Conservation (phyloP, 2,888 invertebrate species). For the Cartodere bifasciata region DNA sequence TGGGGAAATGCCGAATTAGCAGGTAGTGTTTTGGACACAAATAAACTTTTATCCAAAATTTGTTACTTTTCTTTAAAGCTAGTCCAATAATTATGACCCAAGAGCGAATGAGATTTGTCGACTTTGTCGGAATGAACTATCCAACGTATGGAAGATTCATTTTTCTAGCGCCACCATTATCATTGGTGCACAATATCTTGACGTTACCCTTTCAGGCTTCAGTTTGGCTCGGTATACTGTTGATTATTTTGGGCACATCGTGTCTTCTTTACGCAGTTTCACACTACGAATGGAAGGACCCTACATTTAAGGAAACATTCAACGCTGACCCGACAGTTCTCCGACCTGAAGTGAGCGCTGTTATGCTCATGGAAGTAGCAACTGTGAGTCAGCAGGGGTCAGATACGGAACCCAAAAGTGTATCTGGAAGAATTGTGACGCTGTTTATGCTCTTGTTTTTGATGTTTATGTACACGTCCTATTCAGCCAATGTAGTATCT, state of each 20-base stretch:
- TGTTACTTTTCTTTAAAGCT: too few species aligned
- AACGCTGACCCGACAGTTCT: slow-evolving; percentile 7
- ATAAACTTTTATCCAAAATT: too few species aligned
- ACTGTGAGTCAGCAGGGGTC: slow-evolving; percentile 32
- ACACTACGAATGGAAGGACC: slow-evolving; percentile 1
- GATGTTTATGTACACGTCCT: slow-evolving; percentile 44
- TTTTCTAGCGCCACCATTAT: slow-evolving; percentile 52
- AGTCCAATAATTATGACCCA: too few species aligned
- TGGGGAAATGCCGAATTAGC: slow-evolving; percentile 44
- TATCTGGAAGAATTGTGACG: slow-evolving; percentile 29
- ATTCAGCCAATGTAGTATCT: slow-evolving; percentile 48
- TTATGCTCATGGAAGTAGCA: slow-evolving; percentile 27
- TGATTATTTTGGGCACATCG: too few species aligned
- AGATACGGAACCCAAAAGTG: slow-evolving; percentile 24
- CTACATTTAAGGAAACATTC: not conserved
- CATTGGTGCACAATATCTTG: slow-evolving; percentile 53
- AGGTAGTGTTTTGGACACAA: slow-evolving; percentile 33
- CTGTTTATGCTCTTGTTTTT: slow-evolving; percentile 19
- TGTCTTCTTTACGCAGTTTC: slow-evolving; percentile 29
- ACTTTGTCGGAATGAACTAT: slow-evolving; percentile 1
- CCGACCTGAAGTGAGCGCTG: slow-evolving; percentile 19
- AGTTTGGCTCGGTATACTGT: slow-evolving; percentile 46
- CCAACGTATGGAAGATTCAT: slow-evolving; percentile 34
- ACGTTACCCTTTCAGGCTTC: slow-evolving; percentile 46
- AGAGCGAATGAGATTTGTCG: slow-evolving; percentile 6